Base-by-base conservation (phyloP, 1,140 invertebrate species). In the Lepidurus couesii region DNA sequence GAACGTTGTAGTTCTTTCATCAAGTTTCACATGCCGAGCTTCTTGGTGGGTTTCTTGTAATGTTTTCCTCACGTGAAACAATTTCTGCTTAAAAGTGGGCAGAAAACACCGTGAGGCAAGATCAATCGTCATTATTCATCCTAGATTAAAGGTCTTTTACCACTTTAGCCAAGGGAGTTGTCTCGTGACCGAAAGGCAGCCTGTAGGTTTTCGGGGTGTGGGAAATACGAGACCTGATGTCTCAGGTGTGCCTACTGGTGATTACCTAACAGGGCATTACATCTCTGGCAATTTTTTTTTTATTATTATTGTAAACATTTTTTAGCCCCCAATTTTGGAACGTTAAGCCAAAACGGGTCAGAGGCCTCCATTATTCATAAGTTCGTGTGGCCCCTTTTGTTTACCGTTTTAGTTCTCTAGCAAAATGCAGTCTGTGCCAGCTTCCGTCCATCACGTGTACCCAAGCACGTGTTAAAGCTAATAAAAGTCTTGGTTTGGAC, bases 161-260 rank as follows among this genome's bases (percentile, higher is more conserved):
- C n/a, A 65, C 53, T 65, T 65, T 65, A 65, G 53, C 53, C 53
- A 9, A 65, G 53, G 53, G 53, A 65, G 53, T 65, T 65, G n/a
- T 9, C 53, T 21, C 21, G 21, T 65, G 53, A 65, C 53, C 53
- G 53, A n/a, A 65, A 65, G 53, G n/a, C 16, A 65, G 21, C 16
- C 16, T 65, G n/a, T 65, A 21, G 53, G 53, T 65, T 65, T 65
- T 65, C 34, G 34, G 53, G 53, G 53, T 65, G 53, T 21, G n/a
- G 53, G 53, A 65, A 65, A 65, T 7, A 65, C 53, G 53, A 65
- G 34, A 34, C 34, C 34, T 34, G 2, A 3, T 34, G 34, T 34
- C 34, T 34, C 34, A 34, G 34, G 34, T 34, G 34, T 65, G 53
- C 53, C 53, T 65, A 65, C 53, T 65, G n/a, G n/a, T n/a, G 16